Evolutionary conservation across 2,888 invertebrate genomes (phyloP), one percentile per base, ranked within the genome.

Genomic region (Volucella bombylans): DNA sequence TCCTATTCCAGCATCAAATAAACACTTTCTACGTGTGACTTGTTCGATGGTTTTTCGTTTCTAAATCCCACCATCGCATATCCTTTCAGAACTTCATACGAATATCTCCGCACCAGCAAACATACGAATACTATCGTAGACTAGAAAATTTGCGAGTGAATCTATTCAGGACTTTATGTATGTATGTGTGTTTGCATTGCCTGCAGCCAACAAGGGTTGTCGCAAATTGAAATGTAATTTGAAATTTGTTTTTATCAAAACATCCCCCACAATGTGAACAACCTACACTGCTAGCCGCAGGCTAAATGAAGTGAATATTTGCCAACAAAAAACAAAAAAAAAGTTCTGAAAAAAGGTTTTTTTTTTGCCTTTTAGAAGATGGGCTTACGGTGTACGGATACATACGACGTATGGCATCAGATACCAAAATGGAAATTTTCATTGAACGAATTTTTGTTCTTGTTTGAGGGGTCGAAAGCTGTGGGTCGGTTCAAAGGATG

Each of bases 161-260:
- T 50, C n/a, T 38, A 45, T n/a, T 14, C 39, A 31, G 8, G 47
- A 54, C 31, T 59, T 14, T 14, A 38, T 15, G 59, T 45, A 38
- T 31, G 55, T 41, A 68, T 57, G 45, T 81, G 62, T 85, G 71
- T 81, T 80, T 67, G 65, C 43, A 55, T 71, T 78, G 80, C 85
- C 85, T 49, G 50, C 14, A 71, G 86, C 69, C 52, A 78, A 72
- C 76, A 77, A 86, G 86, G 86, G 87, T 80, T 77, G 78, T 77
- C 74, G 68, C 87, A 87, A 87, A 87, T 87, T 87, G 87, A 87
- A 87, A 87, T 85, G 87, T 87, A 87, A 87, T 87, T 87, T 87
- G 80, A 87, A 87, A 87, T 87, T 87, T 87, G 87, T 87, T 87
- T 87, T 87, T 87, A 87, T 87, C 87, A 87, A 87, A 87, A 87